Percentiles rank a stretch among this genome's conserved stretches.
phyloP scores from a whole-genome alignment of 2,113 vertebrate genomes.

The Natator depressus region DNA sequence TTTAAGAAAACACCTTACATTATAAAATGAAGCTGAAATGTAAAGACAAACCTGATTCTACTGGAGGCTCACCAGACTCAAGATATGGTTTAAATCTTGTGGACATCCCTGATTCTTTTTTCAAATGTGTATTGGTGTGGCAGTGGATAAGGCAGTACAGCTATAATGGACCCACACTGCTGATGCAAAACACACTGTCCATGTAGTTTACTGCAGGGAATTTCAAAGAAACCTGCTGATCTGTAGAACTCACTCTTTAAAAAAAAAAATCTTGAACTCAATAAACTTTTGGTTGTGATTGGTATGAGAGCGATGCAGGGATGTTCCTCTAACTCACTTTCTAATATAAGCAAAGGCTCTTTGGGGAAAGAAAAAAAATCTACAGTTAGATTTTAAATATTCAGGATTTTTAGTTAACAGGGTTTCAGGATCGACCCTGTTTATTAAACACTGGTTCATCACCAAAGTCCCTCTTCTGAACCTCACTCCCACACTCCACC shows the following conservation, averaged over 20 bases:
- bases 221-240: conserved; percentile 61
- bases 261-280: conserved; percentile 35
- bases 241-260: conserved; percentile 54
- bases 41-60: not conserved
- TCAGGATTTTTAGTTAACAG: not conserved
- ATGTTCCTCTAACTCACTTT: conserved; percentile 4
- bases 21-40: not conserved
- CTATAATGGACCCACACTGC: conserved; percentile 20
- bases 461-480: not conserved
- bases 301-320: not conserved
- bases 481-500: not conserved
- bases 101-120: not conserved
- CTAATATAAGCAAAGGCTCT: conserved; percentile 16
- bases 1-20: not conserved
- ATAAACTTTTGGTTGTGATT: conserved; percentile 19
- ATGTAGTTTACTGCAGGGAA: conserved; percentile 42
- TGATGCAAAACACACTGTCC: conserved; percentile 39
- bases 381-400: not conserved
- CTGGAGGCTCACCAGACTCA: not conserved
- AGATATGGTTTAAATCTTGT: not conserved
- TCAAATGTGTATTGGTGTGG: not conserved
- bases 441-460: not conserved
- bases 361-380: not conserved
- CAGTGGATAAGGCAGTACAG: not conserved
- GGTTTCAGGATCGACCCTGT: not conserved